Evolutionary conservation across 2,888 invertebrate genomes (phyloP), one percentile per base, ranked within the genome.

Genomic region (Phytoseiulus persimilis): DNA sequence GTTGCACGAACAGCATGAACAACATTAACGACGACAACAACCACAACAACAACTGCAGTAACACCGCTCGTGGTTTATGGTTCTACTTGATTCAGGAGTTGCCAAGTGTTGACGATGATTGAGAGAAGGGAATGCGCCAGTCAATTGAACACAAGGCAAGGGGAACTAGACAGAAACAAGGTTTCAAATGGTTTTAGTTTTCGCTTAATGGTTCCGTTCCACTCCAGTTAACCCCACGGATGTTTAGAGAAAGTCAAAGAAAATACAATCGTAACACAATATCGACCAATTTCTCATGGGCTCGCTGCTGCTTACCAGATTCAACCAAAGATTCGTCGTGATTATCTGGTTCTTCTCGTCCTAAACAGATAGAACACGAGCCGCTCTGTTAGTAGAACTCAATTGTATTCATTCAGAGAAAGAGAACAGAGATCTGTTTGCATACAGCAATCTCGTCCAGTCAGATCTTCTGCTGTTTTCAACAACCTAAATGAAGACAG

Each of bases 321-420:
- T 96, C 93, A 98, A 95, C 98, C 98, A 98, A 94, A 97, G 96
- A 95, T 98, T 98, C 94, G 97, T 97, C 93, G 97, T 96, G 94
- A 98, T 95, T 94, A 98, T 97, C 95, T 98, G 98, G 94, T 97
- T 98, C 95, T 98, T 98, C 95, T 98, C 98, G 94, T 98, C 98
- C 98, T 98, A 95, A 94, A 95, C 95, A 94, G 95, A 94, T 39
- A 65, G 90, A 90, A 65, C 18, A 28, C 65, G 65, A 65, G 65
- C 65, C 65, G 65, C 5, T 65, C 28, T 65, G 65, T 65, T 65
- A 65, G 65, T 65, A 65, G 28, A 18, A 23, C 11, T 65, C 23
- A 28, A 28, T 23, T 23, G 14, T 28, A 2, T 28, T 65, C 28
- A 2, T 65, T 65, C 65, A 65, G 28, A 65, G 23, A 65, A 65